Evolutionary conservation across 1,140 invertebrate species (phyloP).

Genomic region (Pogonomyrmex californicus): DNA sequence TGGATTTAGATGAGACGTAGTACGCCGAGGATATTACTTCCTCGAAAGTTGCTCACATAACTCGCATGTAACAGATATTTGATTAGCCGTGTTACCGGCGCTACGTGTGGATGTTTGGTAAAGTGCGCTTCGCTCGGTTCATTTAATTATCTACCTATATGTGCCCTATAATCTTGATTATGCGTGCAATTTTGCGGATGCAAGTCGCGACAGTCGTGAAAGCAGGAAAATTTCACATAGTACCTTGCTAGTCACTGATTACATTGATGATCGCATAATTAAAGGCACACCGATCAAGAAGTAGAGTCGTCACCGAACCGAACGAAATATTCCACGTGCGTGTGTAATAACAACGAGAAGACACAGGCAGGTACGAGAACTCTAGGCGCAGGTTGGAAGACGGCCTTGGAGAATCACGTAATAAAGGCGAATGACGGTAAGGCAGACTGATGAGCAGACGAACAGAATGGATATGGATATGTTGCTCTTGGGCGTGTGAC

Average conservation of each 20-base stretch:
- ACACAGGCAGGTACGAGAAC: background rate
- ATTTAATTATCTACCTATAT: slow-evolving; percentile 46
- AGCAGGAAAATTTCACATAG: slow-evolving; percentile 24
- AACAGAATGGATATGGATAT: background rate
- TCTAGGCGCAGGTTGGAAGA: no score
- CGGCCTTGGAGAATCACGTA: background rate
- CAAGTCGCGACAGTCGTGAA: slow-evolving; percentile 27
- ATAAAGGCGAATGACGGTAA: background rate
- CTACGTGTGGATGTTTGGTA: slow-evolving; percentile 33
- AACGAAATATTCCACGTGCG: background rate
- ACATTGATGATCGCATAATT: background rate
- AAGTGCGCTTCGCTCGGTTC: slow-evolving; percentile 50
- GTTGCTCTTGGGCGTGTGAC: background rate
- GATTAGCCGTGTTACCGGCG: slow-evolving; percentile 59
- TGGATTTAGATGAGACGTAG: slow-evolving; percentile 11
- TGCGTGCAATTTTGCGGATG: slow-evolving; percentile 2
- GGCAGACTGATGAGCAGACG: slow-evolving; percentile 7
- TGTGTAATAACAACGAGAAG: background rate
- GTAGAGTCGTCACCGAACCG: background rate
- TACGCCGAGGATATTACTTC: slow-evolving; percentile 47
- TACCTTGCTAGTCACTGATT: background rate
- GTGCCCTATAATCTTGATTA: slow-evolving; percentile 40
- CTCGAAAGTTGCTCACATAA: slow-evolving; percentile 64
- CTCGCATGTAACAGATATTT: slow-evolving; percentile 63
- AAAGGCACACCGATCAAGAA: background rate